These are phyloP conservation scores for Megaleporinus macrocephalus DNA, from an alignment of 2,113 vertebrate species.

Conservation along the genomic window DNA sequence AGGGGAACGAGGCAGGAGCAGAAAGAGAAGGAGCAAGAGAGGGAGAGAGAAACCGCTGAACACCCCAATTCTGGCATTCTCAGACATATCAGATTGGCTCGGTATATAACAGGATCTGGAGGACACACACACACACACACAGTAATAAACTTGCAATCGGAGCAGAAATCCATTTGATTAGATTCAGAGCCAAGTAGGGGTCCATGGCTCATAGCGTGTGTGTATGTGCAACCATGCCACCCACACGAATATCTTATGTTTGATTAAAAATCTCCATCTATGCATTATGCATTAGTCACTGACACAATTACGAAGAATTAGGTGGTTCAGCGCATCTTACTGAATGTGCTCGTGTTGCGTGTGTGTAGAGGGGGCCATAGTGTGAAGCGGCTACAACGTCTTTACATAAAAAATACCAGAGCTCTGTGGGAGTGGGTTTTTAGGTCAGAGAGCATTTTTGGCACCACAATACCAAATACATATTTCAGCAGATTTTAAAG, in stretches of 20 bases:
- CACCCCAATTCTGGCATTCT: conserved; percentile 6
- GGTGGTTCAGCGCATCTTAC: background rate
- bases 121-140: background rate
- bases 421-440: background rate
- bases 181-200: conserved; percentile 16
- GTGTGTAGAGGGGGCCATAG: background rate
- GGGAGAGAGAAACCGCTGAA: conserved; percentile 14
- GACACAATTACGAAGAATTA: conserved; percentile 18
- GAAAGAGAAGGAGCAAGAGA: conserved; percentile 1
- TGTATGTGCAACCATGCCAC: conserved; percentile 4
- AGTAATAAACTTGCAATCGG: conserved; percentile 27
- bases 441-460: background rate
- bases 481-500: background rate
- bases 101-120: conserved; percentile 19
- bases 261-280: conserved; percentile 20
- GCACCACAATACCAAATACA: background rate
- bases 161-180: conserved; percentile 41
- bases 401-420: background rate
- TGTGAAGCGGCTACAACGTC: background rate
- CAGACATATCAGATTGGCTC: conserved; percentile 28
- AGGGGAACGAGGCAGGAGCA: background rate
- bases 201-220: conserved; percentile 7
- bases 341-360: background rate
- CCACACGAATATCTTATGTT: conserved; percentile 28
- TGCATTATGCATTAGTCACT: conserved; percentile 22